A percentile compares a stretch with the other conserved stretches of the same genome.
These are phyloP conservation scores for Hypotaenidia okinawae DNA, from an alignment of 2,797 vertebrate species.

Conservation along the genomic window DNA sequence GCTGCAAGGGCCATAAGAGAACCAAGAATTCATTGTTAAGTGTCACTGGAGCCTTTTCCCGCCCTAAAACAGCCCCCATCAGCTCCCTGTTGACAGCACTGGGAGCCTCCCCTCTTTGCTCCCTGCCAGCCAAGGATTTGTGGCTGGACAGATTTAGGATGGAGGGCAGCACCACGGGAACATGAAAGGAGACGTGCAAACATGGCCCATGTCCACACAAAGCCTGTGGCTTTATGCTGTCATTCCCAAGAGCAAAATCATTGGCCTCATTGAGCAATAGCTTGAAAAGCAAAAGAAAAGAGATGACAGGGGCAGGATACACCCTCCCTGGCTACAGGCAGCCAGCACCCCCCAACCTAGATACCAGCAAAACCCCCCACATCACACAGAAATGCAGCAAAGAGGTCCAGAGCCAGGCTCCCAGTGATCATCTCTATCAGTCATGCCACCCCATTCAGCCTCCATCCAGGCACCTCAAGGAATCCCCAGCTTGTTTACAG, in stretches of 20 bases:
- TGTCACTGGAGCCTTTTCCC: neutral
- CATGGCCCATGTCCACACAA: neutral
- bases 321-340: neutral
- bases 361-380: fast-evolving
- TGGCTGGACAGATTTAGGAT: neutral
- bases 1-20: fast-evolving
- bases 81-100: fast-evolving
- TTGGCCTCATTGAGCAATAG: neutral
- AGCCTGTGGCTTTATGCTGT: neutral
- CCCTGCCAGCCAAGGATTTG: neutral
- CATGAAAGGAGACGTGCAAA: neutral
- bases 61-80: neutral
- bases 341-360: neutral
- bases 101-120: fast-evolving
- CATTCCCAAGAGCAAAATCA: neutral
- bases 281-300: neutral
- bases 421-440: fast-evolving
- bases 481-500: neutral
- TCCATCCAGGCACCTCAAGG: neutral
- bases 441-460: fast-evolving
- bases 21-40: neutral
- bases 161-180: fast-evolving
- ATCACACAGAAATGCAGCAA: neutral
- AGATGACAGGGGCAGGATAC: neutral
- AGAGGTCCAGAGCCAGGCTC: neutral